phyloP scores from a whole-genome alignment of 2,888 invertebrate genomes.

The Xylota sylvarum region DNA sequence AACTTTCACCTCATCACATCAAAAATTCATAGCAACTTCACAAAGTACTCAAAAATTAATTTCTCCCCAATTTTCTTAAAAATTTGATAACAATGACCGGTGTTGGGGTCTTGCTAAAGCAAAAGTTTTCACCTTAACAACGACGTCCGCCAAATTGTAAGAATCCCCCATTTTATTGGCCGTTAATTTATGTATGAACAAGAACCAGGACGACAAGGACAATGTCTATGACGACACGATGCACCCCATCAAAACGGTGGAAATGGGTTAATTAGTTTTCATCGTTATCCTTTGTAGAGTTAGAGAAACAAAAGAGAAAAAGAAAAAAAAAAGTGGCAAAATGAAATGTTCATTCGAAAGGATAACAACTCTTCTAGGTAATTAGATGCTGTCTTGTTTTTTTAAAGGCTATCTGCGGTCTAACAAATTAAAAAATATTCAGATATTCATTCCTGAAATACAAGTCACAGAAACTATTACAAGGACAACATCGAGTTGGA shows the following conservation, averaged over 20 bases:
- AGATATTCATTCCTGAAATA: background rate
- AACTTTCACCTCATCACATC: constrained; percentile 33
- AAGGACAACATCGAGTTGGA: background rate
- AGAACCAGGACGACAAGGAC: constrained; percentile 4
- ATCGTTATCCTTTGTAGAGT: constrained; percentile 31
- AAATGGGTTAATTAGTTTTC: constrained; percentile 65
- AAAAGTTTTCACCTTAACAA: constrained; percentile 10
- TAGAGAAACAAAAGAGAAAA: background rate
- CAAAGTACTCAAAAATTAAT: constrained; percentile 28
- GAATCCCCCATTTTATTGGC: background rate
- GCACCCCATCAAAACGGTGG: constrained; percentile 8
- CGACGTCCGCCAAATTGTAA: constrained; percentile 2
- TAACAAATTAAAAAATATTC: background rate
- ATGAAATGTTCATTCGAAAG: constrained; percentile 49
- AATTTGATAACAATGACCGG: constrained; percentile 20
- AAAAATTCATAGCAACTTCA: constrained; percentile 33
- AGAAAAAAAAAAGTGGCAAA: too few relatives aligned
- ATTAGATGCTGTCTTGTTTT: constrained; percentile 54
- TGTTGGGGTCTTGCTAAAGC: background rate
- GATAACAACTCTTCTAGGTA: constrained; percentile 60
- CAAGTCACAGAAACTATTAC: background rate
- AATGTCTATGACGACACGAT: background rate
- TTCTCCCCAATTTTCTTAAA: constrained; percentile 13
- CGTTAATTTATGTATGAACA: constrained; percentile 36
- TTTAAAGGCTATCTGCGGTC: too few relatives aligned